Evolutionary conservation across 2,888 invertebrate species (phyloP).

Genomic region (Pelosia muscerda): DNA sequence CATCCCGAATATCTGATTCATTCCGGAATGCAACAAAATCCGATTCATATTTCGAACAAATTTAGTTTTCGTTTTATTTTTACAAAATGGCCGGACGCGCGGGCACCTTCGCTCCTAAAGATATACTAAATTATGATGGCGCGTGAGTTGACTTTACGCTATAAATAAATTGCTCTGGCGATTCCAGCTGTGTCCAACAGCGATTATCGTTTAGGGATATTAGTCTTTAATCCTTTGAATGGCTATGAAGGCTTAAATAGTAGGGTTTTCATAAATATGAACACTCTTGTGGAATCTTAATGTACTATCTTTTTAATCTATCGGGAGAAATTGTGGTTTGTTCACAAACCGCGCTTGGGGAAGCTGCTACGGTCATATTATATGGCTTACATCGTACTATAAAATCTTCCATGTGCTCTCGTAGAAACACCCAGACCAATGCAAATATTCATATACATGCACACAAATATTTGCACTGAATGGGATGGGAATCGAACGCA

Average conservation of each 20-base stretch:
- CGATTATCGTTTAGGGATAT: constrained; percentile 47
- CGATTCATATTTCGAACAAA: constrained; percentile 51
- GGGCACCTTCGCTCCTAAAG: constrained; percentile 67
- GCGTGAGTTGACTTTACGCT: constrained; percentile 65
- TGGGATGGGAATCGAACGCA: too few relatives aligned
- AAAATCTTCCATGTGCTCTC: background rate
- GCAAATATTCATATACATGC: too few relatives aligned
- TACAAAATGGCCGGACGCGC: constrained; percentile 60
- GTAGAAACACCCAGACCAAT: too few relatives aligned
- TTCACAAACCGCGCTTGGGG: background rate
- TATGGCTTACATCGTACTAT: background rate
- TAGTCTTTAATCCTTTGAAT: constrained; percentile 35
- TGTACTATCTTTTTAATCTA: background rate
- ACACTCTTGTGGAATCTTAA: constrained; percentile 1
- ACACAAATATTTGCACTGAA: too few relatives aligned
- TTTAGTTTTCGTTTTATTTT: constrained; percentile 30
- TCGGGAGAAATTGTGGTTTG: background rate
- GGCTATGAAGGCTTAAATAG: constrained; percentile 13
- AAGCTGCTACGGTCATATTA: background rate
- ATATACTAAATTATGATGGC: constrained; percentile 69
- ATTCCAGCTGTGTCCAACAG: constrained; percentile 51
- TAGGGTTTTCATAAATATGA: background rate
- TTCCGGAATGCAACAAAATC: constrained; percentile 41
- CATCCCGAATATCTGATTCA: constrained; percentile 36
- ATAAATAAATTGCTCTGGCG: constrained; percentile 69